Evolutionary conservation across 2,113 vertebrate species (phyloP).

Genomic region (Tyrannus savana): DNA sequence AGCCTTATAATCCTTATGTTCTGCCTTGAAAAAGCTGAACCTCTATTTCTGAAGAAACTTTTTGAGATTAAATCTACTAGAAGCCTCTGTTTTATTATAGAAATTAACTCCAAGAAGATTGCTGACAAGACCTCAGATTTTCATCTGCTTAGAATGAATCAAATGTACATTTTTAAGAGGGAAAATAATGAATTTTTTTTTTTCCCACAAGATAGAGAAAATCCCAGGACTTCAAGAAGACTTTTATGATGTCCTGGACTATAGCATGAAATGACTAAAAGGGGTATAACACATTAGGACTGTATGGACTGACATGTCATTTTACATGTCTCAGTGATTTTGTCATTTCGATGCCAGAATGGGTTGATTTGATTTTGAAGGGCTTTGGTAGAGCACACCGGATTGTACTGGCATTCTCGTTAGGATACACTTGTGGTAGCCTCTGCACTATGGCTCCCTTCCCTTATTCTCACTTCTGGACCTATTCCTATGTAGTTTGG

Average conservation of each 20-base stretch:
- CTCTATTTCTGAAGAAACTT: background rate
- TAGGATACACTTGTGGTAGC: fast-evolving
- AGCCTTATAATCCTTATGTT: fast-evolving
- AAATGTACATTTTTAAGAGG: background rate
- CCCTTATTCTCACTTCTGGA: background rate
- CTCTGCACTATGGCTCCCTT: background rate
- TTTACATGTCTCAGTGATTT: background rate
- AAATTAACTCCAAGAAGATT: background rate
- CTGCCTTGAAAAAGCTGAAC: background rate
- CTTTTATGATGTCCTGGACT: background rate
- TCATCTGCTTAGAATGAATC: background rate
- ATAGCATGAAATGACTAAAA: background rate
- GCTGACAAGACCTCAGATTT: background rate
- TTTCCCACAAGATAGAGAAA: background rate
- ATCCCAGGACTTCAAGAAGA: background rate
- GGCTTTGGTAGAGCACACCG: background rate
- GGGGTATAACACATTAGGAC: background rate
- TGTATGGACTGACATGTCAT: background rate
- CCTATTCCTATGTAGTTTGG: background rate
- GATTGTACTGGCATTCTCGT: background rate
- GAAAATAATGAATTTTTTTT: background rate
- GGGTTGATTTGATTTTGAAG: background rate
- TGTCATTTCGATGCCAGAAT: background rate
- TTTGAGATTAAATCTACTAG: background rate
- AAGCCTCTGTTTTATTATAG: background rate